Conservation (phyloP, 2,113 vertebrate genomes). For the Macaca mulatta region DNA sequence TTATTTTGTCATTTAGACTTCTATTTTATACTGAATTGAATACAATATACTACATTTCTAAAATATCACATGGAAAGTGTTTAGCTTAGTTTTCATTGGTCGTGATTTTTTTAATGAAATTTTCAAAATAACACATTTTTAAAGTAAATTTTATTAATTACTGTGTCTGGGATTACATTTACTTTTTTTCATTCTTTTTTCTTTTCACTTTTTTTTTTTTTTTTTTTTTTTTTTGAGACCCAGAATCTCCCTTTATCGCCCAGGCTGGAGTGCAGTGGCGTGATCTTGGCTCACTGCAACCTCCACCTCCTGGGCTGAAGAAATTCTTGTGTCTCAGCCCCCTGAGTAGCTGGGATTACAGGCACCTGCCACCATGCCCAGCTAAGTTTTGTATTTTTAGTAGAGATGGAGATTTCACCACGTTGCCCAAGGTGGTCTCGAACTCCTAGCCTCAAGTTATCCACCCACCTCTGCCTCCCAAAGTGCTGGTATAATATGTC, state of each 20-base stretch:
- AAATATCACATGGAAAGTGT: neutral
- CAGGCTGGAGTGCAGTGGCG: no score
- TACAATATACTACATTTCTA: neutral
- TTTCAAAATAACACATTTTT: neutral
- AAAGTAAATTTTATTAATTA: neutral
- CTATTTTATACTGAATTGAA: neutral
- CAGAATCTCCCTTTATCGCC: no score
- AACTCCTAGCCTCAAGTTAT: no score
- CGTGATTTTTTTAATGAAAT: neutral
- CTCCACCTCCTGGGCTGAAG: no score
- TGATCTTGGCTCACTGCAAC: no score
- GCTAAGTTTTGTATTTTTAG: no score
- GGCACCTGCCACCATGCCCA: no score
- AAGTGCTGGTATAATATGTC: neutral
- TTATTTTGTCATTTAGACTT: neutral
- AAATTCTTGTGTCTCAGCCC: no score
- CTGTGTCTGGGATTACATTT: neutral
- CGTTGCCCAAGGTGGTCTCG: no score
- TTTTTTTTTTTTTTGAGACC: neutral
- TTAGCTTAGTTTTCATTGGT: neutral
- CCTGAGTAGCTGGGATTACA: no score
- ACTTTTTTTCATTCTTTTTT: neutral
- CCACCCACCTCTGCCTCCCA: no score
- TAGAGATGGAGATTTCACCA: no score
- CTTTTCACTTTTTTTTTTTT: neutral